Conservation (phyloP, 1,140 invertebrate genomes). For the Conus ventricosus region DNA sequence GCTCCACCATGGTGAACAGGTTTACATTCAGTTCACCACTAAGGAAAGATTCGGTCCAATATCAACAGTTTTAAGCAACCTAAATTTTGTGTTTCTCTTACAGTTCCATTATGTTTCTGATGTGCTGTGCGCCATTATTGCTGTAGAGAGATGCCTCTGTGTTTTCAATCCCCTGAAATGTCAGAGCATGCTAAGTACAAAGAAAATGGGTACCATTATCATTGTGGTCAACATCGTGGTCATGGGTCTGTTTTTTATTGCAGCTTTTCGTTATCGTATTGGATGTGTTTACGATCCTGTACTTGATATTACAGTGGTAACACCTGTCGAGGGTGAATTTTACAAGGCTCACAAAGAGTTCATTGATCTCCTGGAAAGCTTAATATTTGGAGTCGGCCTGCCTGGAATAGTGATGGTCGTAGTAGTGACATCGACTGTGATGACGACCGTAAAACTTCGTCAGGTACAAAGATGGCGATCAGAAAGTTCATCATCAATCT, state of each 20-base stretch:
- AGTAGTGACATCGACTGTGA: not conserved
- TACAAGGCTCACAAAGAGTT: not conserved
- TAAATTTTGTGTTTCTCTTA: not conserved
- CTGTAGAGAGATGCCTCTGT: slow-evolving; percentile 14
- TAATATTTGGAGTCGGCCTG: not conserved
- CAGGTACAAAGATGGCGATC: not conserved
- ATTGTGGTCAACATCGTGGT: not conserved
- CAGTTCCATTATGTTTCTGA: not conserved
- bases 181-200: not conserved
- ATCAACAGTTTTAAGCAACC: not conserved
- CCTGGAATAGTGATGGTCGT: not conserved
- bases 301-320: too few species aligned
- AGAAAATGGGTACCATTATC: not conserved
- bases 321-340: not conserved
- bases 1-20: not conserved
- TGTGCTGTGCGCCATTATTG: slow-evolving; percentile 15
- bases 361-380: not conserved
- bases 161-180: not conserved
- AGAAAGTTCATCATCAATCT: not conserved
- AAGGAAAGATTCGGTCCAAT: not conserved
- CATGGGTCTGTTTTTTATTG: too few species aligned
- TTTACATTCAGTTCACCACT: not conserved
- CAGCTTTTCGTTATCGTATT: too few species aligned
- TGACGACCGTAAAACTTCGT: not conserved
- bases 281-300: too few species aligned